These are phyloP conservation scores for Nautilus pompilius DNA, from an alignment of 1,140 invertebrate species.

Conservation along the genomic window DNA sequence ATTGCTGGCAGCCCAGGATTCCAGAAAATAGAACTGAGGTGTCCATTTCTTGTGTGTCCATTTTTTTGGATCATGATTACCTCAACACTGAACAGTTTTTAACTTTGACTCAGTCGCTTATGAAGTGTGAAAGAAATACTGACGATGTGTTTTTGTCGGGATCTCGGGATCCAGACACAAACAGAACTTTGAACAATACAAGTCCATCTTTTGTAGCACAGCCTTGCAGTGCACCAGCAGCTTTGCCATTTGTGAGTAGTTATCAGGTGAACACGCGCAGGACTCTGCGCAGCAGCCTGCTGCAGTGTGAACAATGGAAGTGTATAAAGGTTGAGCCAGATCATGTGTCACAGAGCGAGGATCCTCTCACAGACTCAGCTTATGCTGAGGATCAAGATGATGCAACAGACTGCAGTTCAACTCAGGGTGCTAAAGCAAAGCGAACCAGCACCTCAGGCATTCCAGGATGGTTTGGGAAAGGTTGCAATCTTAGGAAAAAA, in stretches of 20 bases:
- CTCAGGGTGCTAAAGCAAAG: slow-evolving; percentile 1
- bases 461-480: slow-evolving; percentile 68
- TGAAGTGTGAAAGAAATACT: background rate
- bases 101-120: background rate
- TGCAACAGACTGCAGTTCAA: background rate
- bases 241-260: background rate
- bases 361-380: background rate
- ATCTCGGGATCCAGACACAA: background rate
- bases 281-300: background rate
- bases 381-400: background rate
- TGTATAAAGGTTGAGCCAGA: background rate
- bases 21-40: background rate
- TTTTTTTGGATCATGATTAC: background rate
- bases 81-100: background rate
- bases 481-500: slow-evolving; percentile 40
- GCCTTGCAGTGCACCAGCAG: background rate
- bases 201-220: background rate
- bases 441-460: slow-evolving; percentile 21
- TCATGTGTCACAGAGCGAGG: background rate
- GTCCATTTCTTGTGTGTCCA: background rate
- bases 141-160: background rate
- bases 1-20: background rate
- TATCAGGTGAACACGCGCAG: background rate
- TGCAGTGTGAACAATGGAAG: background rate
- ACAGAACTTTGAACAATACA: background rate